Evolutionary conservation across 1,140 invertebrate species (phyloP).

Genomic region (Penaeus indicus): DNA sequence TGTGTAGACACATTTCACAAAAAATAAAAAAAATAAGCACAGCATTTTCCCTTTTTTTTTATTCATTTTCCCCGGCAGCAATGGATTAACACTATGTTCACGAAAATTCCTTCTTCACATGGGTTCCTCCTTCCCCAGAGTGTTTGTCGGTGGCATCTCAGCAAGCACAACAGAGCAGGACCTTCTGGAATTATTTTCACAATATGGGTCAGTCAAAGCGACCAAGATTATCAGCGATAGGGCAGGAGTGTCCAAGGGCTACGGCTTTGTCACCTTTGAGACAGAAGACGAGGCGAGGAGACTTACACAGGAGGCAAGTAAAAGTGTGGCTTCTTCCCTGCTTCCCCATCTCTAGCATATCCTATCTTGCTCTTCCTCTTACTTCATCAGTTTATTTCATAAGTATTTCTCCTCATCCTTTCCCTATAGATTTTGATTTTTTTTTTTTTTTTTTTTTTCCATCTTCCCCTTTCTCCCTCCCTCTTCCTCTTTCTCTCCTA

Average conservation of each 20-base stretch:
- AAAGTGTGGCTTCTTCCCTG: constrained; percentile 25
- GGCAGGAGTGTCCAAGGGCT: constrained; percentile 94
- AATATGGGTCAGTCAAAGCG: constrained; percentile 91
- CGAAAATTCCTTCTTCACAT: too few species aligned
- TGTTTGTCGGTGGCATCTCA: constrained; percentile 95
- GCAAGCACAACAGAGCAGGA: constrained; percentile 87
- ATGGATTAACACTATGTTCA: too few species aligned
- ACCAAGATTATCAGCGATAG: constrained; percentile 95
- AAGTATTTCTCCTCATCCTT: too few species aligned
- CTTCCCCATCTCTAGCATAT: neutral
- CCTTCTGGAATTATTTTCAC: constrained; percentile 84
- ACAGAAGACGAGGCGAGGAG: constrained; percentile 89
- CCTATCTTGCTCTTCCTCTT: neutral
- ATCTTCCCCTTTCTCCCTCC: too few species aligned
- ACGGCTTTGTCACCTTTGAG: constrained; percentile 96
- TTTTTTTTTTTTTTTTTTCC: too few species aligned
- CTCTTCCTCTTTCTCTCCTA: too few species aligned
- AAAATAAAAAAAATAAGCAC: too few species aligned
- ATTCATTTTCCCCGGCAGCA: too few species aligned
- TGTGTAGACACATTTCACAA: too few species aligned
- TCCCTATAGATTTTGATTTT: too few species aligned
- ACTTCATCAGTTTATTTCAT: too few species aligned
- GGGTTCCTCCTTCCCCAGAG: constrained; percentile 74
- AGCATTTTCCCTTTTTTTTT: too few species aligned
- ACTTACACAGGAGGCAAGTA: constrained; percentile 70